Percentiles rank a stretch among this genome's conserved stretches.
Evolutionary conservation across 2,113 vertebrate genomes (phyloP).

Genomic region (Equus przewalskii): DNA sequence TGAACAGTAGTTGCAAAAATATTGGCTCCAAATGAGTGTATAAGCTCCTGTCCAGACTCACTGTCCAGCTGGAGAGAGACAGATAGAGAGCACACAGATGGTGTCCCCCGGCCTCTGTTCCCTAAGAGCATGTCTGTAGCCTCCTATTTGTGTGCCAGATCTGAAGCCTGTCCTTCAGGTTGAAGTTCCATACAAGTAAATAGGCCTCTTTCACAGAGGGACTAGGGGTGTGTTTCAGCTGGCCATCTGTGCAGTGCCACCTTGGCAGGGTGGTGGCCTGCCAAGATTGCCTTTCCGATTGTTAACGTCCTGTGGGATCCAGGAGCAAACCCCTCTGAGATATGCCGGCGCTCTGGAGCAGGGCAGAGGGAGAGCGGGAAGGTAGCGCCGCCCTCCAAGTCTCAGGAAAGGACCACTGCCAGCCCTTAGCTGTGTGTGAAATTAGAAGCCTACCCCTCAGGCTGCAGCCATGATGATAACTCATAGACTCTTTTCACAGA

Average conservation of each 20-base stretch:
- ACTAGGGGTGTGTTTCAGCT: no score
- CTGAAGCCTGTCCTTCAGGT: not conserved
- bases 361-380: rapidly evolving
- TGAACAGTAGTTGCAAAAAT: not conserved
- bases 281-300: rapidly evolving
- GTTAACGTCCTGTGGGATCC: rapidly evolving
- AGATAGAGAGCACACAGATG: not conserved
- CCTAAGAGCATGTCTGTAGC: not conserved
- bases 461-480: not conserved
- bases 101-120: rapidly evolving
- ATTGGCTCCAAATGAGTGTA: not conserved
- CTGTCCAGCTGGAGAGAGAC: rapidly evolving
- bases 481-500: not conserved
- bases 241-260: not conserved
- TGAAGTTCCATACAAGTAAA: not conserved
- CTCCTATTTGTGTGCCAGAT: not conserved
- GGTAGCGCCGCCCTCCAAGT: not conserved
- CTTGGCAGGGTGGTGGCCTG: no score
- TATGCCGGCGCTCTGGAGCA: rapidly evolving
- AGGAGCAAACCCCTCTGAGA: rapidly evolving
- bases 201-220: not conserved
- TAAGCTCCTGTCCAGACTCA: not conserved
- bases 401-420: not conserved
- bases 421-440: not conserved
- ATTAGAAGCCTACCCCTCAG: not conserved